These are phyloP conservation scores for Venturia canescens DNA, from an alignment of 1,140 invertebrate genomes.

Conservation along the genomic window DNA sequence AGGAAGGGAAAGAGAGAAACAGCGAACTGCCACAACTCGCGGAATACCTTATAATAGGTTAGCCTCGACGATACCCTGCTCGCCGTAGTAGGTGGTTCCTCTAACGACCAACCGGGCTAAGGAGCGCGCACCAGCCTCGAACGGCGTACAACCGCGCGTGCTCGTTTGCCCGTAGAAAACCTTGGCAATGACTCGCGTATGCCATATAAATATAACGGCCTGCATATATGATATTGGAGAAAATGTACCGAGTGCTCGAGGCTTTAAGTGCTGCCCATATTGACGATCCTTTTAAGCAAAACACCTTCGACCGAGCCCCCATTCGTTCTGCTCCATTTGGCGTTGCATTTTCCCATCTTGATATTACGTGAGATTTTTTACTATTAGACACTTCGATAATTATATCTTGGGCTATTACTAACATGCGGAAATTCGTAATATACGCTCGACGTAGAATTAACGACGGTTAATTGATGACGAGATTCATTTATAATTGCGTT, in stretches of 20 bases:
- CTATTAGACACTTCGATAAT: neutral
- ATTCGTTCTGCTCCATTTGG: too few relatives aligned
- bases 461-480: too few relatives aligned
- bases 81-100: slow-evolving; percentile 63
- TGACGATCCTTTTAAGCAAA: too few relatives aligned
- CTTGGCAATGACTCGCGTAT: slow-evolving; percentile 61
- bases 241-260: too few relatives aligned
- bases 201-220: neutral
- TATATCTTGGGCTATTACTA: neutral
- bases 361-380: too few relatives aligned
- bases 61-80: slow-evolving; percentile 33
- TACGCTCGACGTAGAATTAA: too few relatives aligned
- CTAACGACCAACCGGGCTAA: slow-evolving; percentile 59
- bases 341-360: too few relatives aligned
- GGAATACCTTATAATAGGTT: slow-evolving; percentile 57
- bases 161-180: slow-evolving; percentile 55
- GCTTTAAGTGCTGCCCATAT: too few relatives aligned
- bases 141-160: slow-evolving; percentile 45
- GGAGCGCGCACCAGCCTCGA: slow-evolving; percentile 55
- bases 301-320: too few relatives aligned
- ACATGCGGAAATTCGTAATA: neutral
- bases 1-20: slow-evolving; percentile 10
- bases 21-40: slow-evolving; percentile 56
- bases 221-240: neutral
- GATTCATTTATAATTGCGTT: too few relatives aligned